Evolutionary conservation across 2,113 vertebrate species (phyloP).

Genomic region (Prunella himalayana): DNA sequence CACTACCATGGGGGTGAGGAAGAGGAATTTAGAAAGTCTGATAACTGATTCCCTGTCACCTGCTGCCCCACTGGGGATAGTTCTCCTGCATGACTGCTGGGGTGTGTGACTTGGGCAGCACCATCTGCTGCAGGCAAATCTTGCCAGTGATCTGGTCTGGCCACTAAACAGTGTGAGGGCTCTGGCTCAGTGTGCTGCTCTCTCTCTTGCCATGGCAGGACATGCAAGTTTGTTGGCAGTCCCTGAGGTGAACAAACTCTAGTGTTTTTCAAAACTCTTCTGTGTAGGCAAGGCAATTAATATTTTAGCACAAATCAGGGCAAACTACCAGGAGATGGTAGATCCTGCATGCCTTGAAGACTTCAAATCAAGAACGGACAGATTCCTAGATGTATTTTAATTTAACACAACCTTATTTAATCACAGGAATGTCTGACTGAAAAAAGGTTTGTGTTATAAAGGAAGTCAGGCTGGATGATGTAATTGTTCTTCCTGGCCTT

Average conservation of each 20-base stretch:
- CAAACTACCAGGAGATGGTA: background rate
- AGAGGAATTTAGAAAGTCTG: background rate
- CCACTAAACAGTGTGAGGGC: background rate
- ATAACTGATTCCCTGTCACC: background rate
- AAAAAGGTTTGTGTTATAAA: background rate
- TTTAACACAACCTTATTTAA: background rate
- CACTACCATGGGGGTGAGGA: background rate
- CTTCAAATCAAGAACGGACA: background rate
- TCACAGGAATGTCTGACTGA: background rate
- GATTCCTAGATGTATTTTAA: background rate
- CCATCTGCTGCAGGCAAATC: background rate
- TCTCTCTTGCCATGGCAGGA: background rate
- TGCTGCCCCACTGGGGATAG: background rate
- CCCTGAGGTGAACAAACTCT: background rate
- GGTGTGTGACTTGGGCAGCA: background rate
- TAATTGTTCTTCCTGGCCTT: slow-evolving; percentile 32
- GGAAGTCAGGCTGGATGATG: slow-evolving; percentile 26
- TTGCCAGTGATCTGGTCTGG: background rate
- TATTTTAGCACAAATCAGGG: background rate
- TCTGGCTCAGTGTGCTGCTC: background rate
- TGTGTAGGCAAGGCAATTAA: background rate
- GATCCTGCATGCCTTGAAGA: background rate
- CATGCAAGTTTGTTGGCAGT: background rate
- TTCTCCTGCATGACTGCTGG: background rate
- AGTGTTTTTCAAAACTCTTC: background rate